Evolutionary conservation across 2,797 vertebrate species (phyloP).

Genomic region (Xiphophorus birchmanni): DNA sequence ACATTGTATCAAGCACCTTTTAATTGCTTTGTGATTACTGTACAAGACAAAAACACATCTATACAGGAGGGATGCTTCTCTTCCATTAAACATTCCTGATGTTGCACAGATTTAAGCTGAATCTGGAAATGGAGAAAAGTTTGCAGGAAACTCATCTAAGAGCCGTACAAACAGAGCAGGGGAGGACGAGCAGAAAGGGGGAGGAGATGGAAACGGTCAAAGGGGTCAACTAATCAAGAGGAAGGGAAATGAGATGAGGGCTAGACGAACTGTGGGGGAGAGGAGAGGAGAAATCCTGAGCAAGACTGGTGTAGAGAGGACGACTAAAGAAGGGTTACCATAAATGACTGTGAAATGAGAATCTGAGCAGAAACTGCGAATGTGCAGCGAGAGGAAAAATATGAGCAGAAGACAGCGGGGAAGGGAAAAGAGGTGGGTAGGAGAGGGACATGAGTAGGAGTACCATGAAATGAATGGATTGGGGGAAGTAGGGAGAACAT

Average conservation of each 20-base stretch:
- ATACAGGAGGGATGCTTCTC: slow-evolving; percentile 32
- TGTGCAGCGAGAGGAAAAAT: slow-evolving; percentile 52
- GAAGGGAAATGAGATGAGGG: slow-evolving; percentile 70
- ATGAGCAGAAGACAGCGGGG: slow-evolving; percentile 51
- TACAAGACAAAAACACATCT: slow-evolving; percentile 45
- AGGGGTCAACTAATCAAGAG: slow-evolving; percentile 75
- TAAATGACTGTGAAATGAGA: slow-evolving; percentile 81
- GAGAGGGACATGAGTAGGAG: slow-evolving; percentile 53
- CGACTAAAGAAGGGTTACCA: slow-evolving; percentile 70
- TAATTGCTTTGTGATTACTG: slow-evolving; percentile 47
- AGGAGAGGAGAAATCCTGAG: slow-evolving; percentile 59
- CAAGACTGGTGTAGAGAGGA: slow-evolving; percentile 60
- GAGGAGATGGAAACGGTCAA: slow-evolving; percentile 61
- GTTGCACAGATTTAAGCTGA: slow-evolving; percentile 35
- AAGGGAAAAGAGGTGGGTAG: slow-evolving; percentile 35
- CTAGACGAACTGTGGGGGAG: slow-evolving; percentile 36
- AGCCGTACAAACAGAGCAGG: slow-evolving; percentile 71
- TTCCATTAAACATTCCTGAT: slow-evolving; percentile 47
- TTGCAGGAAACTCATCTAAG: slow-evolving; percentile 75
- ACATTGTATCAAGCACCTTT: slow-evolving; percentile 23
- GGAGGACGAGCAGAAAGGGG: slow-evolving; percentile 18
- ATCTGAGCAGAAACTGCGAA: slow-evolving; percentile 60
- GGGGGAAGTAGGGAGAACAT: slow-evolving; percentile 41
- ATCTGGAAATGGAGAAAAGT: slow-evolving; percentile 71
- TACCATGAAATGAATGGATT: slow-evolving; percentile 55